These are phyloP conservation scores for Panthera leo DNA, from an alignment of 2,113 vertebrate species.

Conservation along the genomic window DNA sequence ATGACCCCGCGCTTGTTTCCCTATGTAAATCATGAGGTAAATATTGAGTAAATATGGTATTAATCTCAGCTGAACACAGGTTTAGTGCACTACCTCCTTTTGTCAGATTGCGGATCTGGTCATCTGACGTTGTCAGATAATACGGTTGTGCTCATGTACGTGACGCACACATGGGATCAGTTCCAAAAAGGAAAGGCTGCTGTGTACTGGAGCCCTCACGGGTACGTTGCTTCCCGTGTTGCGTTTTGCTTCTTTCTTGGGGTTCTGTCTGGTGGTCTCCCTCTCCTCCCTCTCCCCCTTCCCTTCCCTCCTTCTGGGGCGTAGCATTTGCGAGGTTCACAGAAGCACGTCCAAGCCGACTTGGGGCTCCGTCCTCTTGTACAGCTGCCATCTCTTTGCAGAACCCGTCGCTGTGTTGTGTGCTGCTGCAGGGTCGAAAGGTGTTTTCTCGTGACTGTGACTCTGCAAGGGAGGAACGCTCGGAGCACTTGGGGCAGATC, in stretches of 20 bases:
- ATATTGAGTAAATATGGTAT: neutral
- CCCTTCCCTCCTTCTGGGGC: neutral
- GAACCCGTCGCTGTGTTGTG: fast-evolving
- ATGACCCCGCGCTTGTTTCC: neutral
- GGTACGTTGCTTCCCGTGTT: fast-evolving
- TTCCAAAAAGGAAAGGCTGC: neutral
- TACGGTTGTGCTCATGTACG: too few relatives aligned
- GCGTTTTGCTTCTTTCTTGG: neutral
- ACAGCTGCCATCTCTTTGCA: fast-evolving
- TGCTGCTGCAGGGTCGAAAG: neutral
- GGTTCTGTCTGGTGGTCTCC: too few relatives aligned
- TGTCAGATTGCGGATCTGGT: neutral
- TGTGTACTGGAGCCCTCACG: too few relatives aligned
- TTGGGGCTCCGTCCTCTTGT: neutral
- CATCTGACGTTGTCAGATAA: neutral
- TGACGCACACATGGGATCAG: neutral
- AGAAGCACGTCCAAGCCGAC: neutral
- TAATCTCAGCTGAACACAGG: neutral
- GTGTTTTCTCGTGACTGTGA: neutral
- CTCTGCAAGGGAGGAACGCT: too few relatives aligned
- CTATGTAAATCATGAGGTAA: neutral
- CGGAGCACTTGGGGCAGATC: neutral
- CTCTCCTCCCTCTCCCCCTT: neutral
- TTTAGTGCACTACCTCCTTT: neutral
- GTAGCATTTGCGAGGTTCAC: neutral